Percentiles rank a stretch among this genome's conserved stretches.
These are phyloP conservation scores for Colletes latitarsis DNA, from an alignment of 1,140 invertebrate species.

Conservation along the genomic window DNA sequence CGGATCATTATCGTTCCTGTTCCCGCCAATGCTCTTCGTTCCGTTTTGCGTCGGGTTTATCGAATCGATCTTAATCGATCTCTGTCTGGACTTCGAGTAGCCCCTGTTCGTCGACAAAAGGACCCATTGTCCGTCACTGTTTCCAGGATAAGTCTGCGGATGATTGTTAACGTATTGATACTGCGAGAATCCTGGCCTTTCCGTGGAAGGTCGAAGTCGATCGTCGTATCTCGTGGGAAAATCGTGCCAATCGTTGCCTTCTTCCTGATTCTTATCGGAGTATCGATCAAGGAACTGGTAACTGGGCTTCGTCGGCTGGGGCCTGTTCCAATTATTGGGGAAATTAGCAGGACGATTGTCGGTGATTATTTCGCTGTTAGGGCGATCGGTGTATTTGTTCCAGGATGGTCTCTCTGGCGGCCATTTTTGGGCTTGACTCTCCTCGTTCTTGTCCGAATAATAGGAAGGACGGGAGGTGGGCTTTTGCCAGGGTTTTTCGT, in stretches of 20 bases:
- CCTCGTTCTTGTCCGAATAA: constrained; percentile 65
- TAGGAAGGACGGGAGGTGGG: constrained; percentile 60
- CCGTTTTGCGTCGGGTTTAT: constrained; percentile 76
- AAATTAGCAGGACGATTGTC: constrained; percentile 86
- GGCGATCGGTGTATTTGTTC: constrained; percentile 71
- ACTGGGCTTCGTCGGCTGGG: constrained; percentile 62
- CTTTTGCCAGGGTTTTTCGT: constrained; percentile 74
- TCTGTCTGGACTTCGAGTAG: constrained; percentile 81
- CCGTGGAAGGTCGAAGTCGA: constrained; percentile 59
- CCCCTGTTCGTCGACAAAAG: constrained; percentile 89
- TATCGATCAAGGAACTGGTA: constrained; percentile 72
- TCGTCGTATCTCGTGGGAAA: constrained; percentile 68
- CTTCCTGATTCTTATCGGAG: constrained; percentile 61
- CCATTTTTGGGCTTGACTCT: constrained; percentile 77
- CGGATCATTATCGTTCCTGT: constrained; percentile 51
- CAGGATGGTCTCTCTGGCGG: constrained; percentile 75
- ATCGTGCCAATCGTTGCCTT: constrained; percentile 70
- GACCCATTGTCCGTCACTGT: constrained; percentile 88
- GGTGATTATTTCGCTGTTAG: constrained; percentile 83
- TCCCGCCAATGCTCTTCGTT: constrained; percentile 7
- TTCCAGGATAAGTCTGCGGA: constrained; percentile 82
- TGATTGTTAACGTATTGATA: constrained; percentile 76
- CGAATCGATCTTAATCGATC: constrained; percentile 78
- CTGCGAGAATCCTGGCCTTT: constrained; percentile 75
- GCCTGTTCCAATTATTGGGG: constrained; percentile 79